Base-by-base conservation (phyloP, 37 sponge, comb jelly and placozoan species). In the Spongia lamella region DNA sequence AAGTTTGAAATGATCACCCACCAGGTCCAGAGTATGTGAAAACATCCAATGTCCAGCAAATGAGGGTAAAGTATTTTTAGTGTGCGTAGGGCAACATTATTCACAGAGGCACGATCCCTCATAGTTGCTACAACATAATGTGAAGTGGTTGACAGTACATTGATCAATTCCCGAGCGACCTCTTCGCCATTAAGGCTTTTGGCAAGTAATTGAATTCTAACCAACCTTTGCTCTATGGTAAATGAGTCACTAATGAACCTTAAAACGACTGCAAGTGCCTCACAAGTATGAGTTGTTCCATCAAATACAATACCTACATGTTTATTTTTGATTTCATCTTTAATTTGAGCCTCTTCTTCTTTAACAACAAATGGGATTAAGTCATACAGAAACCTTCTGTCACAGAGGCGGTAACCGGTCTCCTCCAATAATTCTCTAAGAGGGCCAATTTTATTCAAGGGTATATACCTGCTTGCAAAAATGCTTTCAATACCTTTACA, bases 1-100 rank as follows among this genome's bases (percentile, higher is more conserved):
- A 11, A 49, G 63, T 7, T 37, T 0, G 40, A 77, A 78, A 16
- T 78, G 66, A 4, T 78, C 74, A 21, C 79, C 79, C 11, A 85
- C 79, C 30, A 24, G 68, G 40, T 85, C 77, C 27, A 85, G n/a
- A 24, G 77, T 85, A 58, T 85, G 79, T 17, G 79, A 85, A 64
- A 85, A 47, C 79, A 85, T 11, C 78, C 61, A 7, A 77, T 34
- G 64, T 84, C 77, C 15, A 84, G 5, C 35, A 76, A 14, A 27
- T 21, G 6, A 1, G 67, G 76, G 56, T 83, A 75, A 2, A 84
- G 27, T 14, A 76, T 54, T 69, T 53, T 76, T 21, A 84, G 1
- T 15, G 55, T 62, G 39, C 55, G 53, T 38, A 76, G 30, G 15
- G 84, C 84, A 9, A 73, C 66, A 24, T 53, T 73, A 29, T 82